These are phyloP conservation scores for Silurus meridionalis DNA, from an alignment of 2,113 vertebrate species.

Conservation along the genomic window DNA sequence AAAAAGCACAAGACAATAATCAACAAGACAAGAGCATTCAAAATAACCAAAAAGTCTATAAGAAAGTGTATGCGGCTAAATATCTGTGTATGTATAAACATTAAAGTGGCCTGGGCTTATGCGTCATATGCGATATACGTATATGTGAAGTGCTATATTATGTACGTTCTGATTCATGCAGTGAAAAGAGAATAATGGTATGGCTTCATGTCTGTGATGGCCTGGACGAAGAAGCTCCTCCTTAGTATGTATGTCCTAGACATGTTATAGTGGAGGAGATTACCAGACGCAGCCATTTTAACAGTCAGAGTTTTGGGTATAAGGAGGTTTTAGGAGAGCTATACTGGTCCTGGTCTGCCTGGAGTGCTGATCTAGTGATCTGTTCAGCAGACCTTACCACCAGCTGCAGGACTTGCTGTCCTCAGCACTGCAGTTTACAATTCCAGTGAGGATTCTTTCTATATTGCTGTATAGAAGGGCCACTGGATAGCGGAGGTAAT, in stretches of 20 bases:
- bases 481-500: not conserved
- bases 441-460: not conserved
- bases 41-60: not conserved
- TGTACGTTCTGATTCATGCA: not conserved
- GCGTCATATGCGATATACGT: not conserved
- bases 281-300: not conserved
- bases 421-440: not conserved
- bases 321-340: not conserved
- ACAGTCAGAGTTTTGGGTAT: not conserved
- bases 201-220: not conserved
- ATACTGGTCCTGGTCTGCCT: not conserved
- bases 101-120: not conserved
- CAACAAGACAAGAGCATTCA: not conserved
- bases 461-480: not conserved
- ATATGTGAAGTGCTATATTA: not conserved
- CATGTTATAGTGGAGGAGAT: not conserved
- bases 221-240: not conserved
- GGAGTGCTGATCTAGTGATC: not conserved
- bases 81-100: not conserved
- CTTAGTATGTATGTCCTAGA: not conserved
- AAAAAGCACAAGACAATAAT: not conserved
- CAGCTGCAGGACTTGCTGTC: not conserved
- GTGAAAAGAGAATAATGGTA: not conserved
- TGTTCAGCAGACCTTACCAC: not conserved
- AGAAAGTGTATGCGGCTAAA: not conserved